Base-by-base conservation (phyloP, 1,140 invertebrate species). In the Drosophila ogumai region DNA sequence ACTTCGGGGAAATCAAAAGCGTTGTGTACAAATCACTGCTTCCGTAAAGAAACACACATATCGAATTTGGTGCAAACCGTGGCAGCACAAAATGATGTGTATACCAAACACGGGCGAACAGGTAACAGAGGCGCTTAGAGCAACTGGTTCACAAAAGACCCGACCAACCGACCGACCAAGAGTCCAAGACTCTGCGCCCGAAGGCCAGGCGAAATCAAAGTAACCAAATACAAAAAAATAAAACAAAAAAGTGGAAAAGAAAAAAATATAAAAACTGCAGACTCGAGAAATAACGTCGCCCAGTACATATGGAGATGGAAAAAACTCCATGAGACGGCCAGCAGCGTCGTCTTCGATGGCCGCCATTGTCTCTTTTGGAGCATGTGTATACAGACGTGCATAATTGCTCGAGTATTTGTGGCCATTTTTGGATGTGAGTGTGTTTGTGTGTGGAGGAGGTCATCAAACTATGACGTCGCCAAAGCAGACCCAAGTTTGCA, bases 381-480 rank as follows among this genome's bases (percentile, higher is more conserved):
- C 74, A 60, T 77, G 54, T 59, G 61, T 54, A 38, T 57, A 43
- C 38, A 52, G 32, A 75, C 71, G 28, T 75, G 71, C 49, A 74
- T 67, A 75, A 57, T 56, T 52, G 55, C 31, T 15, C 19, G 38
- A 13, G 66, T 69, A 66, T 69, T 67, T 32, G 60, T 68, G 66
- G 43, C 22, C 59, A 64, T 49, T 34, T 47, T 25, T 19, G 50
- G 13, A 4, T 57, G 71, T 36, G 71, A 19, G 43, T 6, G 43
- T 13, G 25, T 50, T n/a, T 31, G 25, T 50, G 22, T 54, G 64
- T 34, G 44, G 56, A 36, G 52, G 84, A 87, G 84, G 84, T 87
- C 84, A 87, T 87, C 84, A 88, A 87, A 87, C 84, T 86, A 79
- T 86, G 78, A 81, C 84, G 85, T 82, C 72, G 75, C 63, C 28